Evolutionary conservation across 2,888 invertebrate genomes (phyloP), one percentile per base, ranked within the genome.

Genomic region (Stenotaenia linearis): DNA sequence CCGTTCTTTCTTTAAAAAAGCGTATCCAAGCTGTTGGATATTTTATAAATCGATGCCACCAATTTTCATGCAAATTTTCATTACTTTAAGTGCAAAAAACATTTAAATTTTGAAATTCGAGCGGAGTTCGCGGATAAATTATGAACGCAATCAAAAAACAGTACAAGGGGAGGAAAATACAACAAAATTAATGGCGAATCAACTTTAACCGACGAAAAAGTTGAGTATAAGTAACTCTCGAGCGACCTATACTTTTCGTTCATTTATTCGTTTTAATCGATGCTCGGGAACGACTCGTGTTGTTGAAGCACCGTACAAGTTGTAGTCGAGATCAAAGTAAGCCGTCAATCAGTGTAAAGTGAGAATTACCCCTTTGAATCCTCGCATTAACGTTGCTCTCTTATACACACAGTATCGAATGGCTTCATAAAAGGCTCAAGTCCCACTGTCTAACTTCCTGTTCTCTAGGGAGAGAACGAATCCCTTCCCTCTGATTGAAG

Each of bases 271-370:
- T 69, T 69, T 69, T 69, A 69, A 69, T 69, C 69, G 69, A 69
- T 69, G 69, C 69, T 69, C 25, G 69, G 69, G 69, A 69, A 69
- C 69, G 69, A 69, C 69, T 69, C n/a, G 23, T 15, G 25, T 28
- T 28, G 69, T 28, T 28, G 28, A 69, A 69, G 69, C 25, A 69
- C 69, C 69, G 23, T 28, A 69, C 69, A 69, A 69, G 69, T 69
- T 69, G 69, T 69, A 69, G 69, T 69, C n/a, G 69, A 69, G 69
- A 69, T 69, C 69, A 69, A 69, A 69, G 69, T 69, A 69, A 69
- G 69, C 69, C 69, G 69, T 69, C 69, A 69, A 69, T 69, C 69
- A 69, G 69, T 69, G 25, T 69, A 69, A 69, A 69, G 69, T 69
- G 69, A 69, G 69, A 69, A 69, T 69, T 69, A 69, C 69, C 69